Conservation (phyloP, 2,888 invertebrate species). For the Lasioglossum pauxillum region DNA sequence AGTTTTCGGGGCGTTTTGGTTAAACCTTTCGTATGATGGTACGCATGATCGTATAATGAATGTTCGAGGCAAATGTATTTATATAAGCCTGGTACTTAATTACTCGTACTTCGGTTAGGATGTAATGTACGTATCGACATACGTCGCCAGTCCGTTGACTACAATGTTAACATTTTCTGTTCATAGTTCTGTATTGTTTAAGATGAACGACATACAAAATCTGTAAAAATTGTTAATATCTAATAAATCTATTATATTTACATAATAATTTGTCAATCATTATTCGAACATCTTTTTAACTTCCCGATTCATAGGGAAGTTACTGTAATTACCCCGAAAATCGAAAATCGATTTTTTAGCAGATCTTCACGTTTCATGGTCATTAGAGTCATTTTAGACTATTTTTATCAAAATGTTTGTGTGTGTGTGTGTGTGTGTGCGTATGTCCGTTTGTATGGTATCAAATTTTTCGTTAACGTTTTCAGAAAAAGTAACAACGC, state of each 20-base stretch:
- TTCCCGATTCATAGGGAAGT: no score
- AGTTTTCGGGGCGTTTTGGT: background rate
- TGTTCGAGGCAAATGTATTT: constrained; percentile 14
- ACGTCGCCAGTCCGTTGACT: constrained; percentile 52
- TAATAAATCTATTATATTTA: constrained; percentile 82
- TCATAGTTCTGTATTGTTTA: constrained; percentile 79
- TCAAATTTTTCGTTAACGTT: no score
- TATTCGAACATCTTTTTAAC: background rate
- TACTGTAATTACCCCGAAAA: no score
- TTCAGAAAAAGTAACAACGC: no score
- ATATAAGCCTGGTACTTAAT: constrained; percentile 24
- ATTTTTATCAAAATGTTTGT: no score
- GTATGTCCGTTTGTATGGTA: no score
- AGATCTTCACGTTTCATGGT: no score
- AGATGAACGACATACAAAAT: constrained; percentile 70
- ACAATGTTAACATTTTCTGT: constrained; percentile 52
- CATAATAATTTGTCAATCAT: constrained; percentile 38
- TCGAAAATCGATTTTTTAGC: no score
- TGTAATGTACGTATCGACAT: constrained; percentile 13
- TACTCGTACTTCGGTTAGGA: constrained; percentile 5
- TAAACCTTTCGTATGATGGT: background rate
- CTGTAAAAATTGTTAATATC: constrained; percentile 83
- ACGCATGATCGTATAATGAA: constrained; percentile 41
- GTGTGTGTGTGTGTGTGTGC: no score
- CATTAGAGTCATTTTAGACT: no score